These are phyloP conservation scores for Steatocranus sp. DNA, from an alignment of 2,797 vertebrate species.

Conservation along the genomic window DNA sequence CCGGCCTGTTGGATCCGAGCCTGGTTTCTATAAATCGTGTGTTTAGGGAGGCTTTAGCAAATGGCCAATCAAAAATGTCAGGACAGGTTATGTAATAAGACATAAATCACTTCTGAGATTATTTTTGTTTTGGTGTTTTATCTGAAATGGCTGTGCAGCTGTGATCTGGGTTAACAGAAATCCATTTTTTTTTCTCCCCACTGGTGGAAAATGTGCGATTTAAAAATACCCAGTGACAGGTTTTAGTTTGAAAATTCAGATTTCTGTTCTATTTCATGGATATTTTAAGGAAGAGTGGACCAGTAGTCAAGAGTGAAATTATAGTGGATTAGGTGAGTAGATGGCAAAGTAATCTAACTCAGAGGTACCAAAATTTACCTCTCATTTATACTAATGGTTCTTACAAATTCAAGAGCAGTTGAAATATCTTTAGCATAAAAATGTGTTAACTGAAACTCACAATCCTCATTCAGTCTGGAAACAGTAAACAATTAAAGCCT, in stretches of 20 bases:
- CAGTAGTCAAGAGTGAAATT: not conserved
- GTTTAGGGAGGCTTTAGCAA: conserved; percentile 23
- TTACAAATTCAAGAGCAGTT: not conserved
- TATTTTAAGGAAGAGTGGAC: not conserved
- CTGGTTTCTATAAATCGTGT: conserved; percentile 13
- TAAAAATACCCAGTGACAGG: not conserved
- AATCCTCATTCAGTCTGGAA: not conserved
- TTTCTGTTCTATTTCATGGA: not conserved
- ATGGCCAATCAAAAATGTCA: conserved; percentile 22
- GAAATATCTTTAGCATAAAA: not conserved
- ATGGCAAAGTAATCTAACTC: not conserved
- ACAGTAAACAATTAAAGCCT: not conserved
- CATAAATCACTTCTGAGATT: conserved; percentile 2
- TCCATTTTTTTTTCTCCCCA: accelerated
- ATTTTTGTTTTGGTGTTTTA: not conserved
- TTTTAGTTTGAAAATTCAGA: not conserved
- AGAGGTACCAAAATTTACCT: not conserved
- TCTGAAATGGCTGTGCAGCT: not conserved
- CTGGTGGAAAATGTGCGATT: not conserved
- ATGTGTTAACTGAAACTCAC: not conserved
- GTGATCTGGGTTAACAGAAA: not conserved
- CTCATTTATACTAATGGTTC: not conserved
- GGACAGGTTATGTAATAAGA: conserved; percentile 20
- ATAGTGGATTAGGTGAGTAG: not conserved
- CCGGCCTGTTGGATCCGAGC: conserved; percentile 18